phyloP scores from a whole-genome alignment of 2,888 invertebrate species.

The Listrodromus nycthemerus region DNA sequence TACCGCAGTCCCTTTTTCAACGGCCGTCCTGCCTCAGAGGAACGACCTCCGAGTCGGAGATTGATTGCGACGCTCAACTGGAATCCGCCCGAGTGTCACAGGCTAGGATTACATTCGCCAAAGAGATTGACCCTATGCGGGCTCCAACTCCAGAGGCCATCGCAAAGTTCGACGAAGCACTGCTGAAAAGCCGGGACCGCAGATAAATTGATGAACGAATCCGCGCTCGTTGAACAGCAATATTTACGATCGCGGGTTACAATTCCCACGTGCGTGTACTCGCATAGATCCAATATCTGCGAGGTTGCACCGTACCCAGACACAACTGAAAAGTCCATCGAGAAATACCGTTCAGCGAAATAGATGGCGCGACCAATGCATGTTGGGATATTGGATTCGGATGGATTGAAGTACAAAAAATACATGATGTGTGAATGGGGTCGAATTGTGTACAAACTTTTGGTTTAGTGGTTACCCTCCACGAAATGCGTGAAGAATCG shows the following conservation, averaged over 20 bases:
- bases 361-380: background rate
- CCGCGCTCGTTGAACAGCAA: constrained; percentile 11
- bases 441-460: background rate
- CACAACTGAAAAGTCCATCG: background rate
- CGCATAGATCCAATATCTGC: constrained; percentile 4
- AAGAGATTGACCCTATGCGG: constrained; percentile 57
- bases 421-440: background rate
- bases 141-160: constrained; percentile 10
- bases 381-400: background rate
- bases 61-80: constrained; percentile 48
- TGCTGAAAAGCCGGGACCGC: constrained; percentile 32
- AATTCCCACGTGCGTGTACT: background rate
- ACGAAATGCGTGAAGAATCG: background rate
- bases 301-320: background rate
- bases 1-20: background rate
- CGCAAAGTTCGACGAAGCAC: constrained; percentile 35
- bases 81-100: constrained; percentile 31
- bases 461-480: background rate
- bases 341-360: constrained; percentile 9
- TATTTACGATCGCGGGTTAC: constrained; percentile 41
- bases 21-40: background rate
- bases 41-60: constrained; percentile 25
- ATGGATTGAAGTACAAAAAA: background rate
- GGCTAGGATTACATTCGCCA: constrained; percentile 55
- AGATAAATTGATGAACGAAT: constrained; percentile 35